These are phyloP conservation scores for Mohoua ochrocephala DNA, from an alignment of 2,113 vertebrate genomes.

Conservation along the genomic window DNA sequence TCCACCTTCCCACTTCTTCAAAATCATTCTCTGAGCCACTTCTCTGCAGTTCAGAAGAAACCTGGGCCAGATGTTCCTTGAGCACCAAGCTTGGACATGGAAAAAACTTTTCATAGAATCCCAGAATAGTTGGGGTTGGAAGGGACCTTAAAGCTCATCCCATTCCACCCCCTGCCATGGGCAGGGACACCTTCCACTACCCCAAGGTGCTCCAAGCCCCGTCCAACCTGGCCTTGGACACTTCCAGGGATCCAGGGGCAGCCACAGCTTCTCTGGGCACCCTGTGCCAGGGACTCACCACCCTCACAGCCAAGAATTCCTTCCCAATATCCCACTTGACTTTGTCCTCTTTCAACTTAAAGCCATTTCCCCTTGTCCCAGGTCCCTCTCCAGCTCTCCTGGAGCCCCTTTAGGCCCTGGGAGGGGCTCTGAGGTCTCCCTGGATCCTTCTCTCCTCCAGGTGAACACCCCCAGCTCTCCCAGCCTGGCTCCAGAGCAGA, in stretches of 20 bases:
- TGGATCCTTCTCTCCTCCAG: background rate
- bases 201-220: fast-evolving
- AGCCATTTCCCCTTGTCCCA: background rate
- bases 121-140: background rate
- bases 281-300: background rate
- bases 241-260: background rate
- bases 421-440: background rate
- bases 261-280: background rate
- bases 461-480: background rate
- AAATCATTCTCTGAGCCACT: background rate
- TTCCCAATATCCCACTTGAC: background rate
- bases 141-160: fast-evolving
- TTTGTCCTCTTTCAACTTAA: fast-evolving
- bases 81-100: background rate
- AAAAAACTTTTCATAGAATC: background rate
- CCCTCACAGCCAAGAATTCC: fast-evolving
- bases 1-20: background rate
- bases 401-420: background rate
- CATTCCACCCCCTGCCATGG: background rate
- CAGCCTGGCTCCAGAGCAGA: background rate
- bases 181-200: fast-evolving
- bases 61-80: background rate
- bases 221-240: fast-evolving
- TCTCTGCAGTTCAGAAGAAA: background rate
- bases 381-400: background rate